Percentiles rank a stretch among this genome's conserved stretches.
phyloP scores from a whole-genome alignment of 2,888 invertebrate genomes.

The Hofmannophila pseudospretella region DNA sequence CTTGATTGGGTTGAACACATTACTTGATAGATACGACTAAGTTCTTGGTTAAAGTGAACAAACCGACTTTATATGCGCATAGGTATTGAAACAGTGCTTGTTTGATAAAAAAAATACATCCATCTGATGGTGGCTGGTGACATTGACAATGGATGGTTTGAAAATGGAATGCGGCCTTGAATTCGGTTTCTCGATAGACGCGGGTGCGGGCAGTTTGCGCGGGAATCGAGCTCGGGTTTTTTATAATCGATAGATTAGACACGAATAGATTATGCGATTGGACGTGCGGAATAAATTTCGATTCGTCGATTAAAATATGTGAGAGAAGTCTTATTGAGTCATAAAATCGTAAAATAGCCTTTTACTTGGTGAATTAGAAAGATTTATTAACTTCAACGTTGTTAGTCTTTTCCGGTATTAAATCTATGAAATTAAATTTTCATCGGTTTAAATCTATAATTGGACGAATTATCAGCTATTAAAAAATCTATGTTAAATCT shows the following conservation, averaged over 20 bases:
- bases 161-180: conserved; percentile 74
- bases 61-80: too few relatives aligned
- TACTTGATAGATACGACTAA: too few relatives aligned
- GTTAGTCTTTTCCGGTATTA: too few relatives aligned
- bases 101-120: conserved; percentile 64
- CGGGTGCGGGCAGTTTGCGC: conserved; percentile 48
- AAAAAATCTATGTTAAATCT: too few relatives aligned
- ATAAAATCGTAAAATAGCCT: neutral
- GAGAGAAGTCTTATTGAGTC: conserved; percentile 5
- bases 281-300: conserved; percentile 28
- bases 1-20: too few relatives aligned
- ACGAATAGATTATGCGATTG: conserved; percentile 24
- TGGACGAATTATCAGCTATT: too few relatives aligned
- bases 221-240: conserved; percentile 36
- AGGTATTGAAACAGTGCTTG: too few relatives aligned
- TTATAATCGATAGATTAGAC: conserved; percentile 9
- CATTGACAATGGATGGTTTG: conserved; percentile 72
- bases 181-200: conserved; percentile 53
- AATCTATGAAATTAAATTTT: too few relatives aligned
- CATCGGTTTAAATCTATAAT: too few relatives aligned
- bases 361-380: too few relatives aligned
- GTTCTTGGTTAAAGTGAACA: too few relatives aligned
- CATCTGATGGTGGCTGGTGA: conserved; percentile 54
- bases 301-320: conserved; percentile 13
- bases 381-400: too few relatives aligned